Conservation (phyloP, 2,113 vertebrate genomes). For the Xiphophorus hellerii region DNA sequence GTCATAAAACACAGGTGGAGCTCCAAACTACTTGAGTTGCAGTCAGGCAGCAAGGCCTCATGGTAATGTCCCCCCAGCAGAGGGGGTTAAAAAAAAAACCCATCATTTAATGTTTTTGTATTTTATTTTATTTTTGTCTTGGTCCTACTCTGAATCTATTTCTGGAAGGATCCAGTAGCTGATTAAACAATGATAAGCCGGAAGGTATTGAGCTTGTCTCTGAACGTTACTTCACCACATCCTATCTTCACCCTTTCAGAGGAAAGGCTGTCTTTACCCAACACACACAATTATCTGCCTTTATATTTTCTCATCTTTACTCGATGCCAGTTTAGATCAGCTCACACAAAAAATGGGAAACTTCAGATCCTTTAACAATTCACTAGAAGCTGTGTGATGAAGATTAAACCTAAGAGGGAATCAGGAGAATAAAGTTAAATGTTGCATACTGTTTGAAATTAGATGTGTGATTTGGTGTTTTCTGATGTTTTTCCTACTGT, state of each 20-base stretch:
- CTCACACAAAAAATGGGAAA: not conserved
- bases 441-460: not conserved
- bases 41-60: slow-evolving; percentile 43
- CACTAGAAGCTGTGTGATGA: too few relatives aligned
- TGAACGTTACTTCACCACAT: slow-evolving; percentile 52
- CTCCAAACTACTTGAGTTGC: slow-evolving; percentile 46
- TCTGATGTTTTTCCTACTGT: not conserved
- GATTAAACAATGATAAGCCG: slow-evolving; percentile 70
- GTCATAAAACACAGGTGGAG: slow-evolving; percentile 71
- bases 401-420: not conserved
- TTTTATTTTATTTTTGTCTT: not conserved
- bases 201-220: slow-evolving; percentile 42
- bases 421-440: not conserved
- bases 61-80: slow-evolving; percentile 62
- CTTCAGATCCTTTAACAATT: not conserved
- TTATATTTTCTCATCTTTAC: not conserved
- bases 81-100: slow-evolving; percentile 10
- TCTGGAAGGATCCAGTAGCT: slow-evolving; percentile 62
- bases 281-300: not conserved
- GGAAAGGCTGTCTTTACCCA: slow-evolving; percentile 2
- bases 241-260: slow-evolving; percentile 23
- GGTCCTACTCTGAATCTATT: slow-evolving; percentile 63
- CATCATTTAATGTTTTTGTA: slow-evolving; percentile 49
- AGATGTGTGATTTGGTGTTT: not conserved
- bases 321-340: not conserved